Conservation (phyloP, 2,888 invertebrate genomes). For the Pyralis farinalis region DNA sequence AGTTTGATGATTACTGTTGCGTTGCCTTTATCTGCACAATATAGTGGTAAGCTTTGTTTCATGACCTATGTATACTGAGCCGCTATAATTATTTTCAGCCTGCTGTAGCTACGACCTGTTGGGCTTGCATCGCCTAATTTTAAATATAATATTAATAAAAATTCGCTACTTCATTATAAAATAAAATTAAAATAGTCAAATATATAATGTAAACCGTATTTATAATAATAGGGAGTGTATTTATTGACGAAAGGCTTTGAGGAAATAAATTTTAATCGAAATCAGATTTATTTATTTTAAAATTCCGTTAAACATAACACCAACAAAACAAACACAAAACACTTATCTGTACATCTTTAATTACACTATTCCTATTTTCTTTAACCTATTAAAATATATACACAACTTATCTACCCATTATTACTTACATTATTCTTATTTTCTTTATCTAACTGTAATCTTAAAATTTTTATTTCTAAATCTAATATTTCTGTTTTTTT, state of each 20-base stretch:
- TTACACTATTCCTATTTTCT: neutral
- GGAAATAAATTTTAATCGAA: neutral
- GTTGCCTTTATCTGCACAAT: neutral
- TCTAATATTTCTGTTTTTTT: conserved; percentile 7
- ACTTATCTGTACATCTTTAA: neutral
- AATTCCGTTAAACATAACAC: neutral
- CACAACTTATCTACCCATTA: neutral
- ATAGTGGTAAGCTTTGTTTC: too few species aligned
- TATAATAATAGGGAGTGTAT: too few species aligned
- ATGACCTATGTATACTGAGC: neutral
- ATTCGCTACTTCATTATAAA: neutral
- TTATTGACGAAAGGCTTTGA: too few species aligned
- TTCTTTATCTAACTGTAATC: neutral
- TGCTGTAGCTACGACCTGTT: neutral
- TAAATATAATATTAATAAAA: too few species aligned
- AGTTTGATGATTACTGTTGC: neutral
- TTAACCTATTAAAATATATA: neutral
- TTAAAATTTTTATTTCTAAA: conserved; percentile 5
- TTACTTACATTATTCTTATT: neutral
- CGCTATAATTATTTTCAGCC: neutral
- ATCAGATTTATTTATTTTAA: neutral
- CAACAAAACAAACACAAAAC: neutral
- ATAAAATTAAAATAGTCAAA: neutral
- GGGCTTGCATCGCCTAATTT: too few species aligned
- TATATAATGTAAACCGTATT: neutral